These are phyloP conservation scores for Aplysina aerophoba DNA, from an alignment of 37 sponge, comb jelly and placozoan species.

Conservation along the genomic window DNA sequence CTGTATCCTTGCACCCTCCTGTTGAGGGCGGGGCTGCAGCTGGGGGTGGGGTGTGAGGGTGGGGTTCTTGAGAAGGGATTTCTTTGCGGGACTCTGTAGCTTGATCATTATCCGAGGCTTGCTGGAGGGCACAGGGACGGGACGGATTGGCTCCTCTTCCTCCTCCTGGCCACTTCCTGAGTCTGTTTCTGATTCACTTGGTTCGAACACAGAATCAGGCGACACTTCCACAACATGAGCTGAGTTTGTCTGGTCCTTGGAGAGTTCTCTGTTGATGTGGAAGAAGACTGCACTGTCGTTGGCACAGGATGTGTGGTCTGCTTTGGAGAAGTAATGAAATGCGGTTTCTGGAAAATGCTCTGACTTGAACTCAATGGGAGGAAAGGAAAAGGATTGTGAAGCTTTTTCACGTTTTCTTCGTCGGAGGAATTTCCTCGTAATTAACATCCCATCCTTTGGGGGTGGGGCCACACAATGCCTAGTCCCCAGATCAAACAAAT, in stretches of 20 bases:
- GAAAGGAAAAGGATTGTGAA: background rate
- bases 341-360: constrained; percentile 14
- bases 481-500: background rate
- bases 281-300: background rate
- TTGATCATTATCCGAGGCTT: background rate
- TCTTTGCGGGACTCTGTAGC: background rate
- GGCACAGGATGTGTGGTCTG: background rate
- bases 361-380: constrained; percentile 25
- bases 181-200: background rate
- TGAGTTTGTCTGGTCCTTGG: background rate
- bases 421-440: background rate
- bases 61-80: background rate
- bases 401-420: background rate
- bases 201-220: background rate
- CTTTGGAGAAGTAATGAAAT: constrained; percentile 11
- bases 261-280: background rate
- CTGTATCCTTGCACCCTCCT: background rate
- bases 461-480: constrained; percentile 15
- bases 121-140: background rate
- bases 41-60: background rate
- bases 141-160: background rate
- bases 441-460: background rate
- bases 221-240: background rate
- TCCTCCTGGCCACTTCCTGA: background rate
- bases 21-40: background rate